A percentile compares a stretch with the other conserved stretches of the same genome.
Evolutionary conservation across 2,888 invertebrate species (phyloP).

Genomic region (Plagodis pulveraria): DNA sequence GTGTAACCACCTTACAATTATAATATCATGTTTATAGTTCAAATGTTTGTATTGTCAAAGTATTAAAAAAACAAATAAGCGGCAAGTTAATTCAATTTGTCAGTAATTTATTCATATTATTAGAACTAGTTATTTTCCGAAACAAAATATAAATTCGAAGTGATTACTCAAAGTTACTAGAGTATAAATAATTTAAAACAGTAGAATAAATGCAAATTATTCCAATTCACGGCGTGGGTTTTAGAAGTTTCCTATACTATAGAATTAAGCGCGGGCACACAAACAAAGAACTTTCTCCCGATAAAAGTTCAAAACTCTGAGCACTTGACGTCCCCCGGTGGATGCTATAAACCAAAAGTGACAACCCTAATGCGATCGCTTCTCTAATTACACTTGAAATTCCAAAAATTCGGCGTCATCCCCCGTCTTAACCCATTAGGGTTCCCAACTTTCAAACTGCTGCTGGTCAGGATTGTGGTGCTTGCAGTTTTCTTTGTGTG

Average conservation of each 20-base stretch:
- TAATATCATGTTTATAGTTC: constrained; percentile 36
- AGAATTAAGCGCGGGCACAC: constrained; percentile 9
- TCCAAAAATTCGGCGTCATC: constrained; percentile 69
- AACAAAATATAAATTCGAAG: no score
- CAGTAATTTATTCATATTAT: no score
- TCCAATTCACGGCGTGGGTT: no score
- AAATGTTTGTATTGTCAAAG: constrained; percentile 1
- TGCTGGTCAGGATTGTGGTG: constrained; percentile 23
- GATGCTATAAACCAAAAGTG: constrained; percentile 76
- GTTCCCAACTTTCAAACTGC: constrained; percentile 56
- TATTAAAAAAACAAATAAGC: background rate
- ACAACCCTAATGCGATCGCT: constrained; percentile 77
- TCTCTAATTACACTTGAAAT: constrained; percentile 78
- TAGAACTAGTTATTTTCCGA: no score
- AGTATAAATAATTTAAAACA: no score
- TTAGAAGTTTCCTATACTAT: background rate
- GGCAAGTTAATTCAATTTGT: no score
- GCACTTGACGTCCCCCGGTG: constrained; percentile 51
- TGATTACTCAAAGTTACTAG: no score
- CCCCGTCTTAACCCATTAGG: constrained; percentile 78
- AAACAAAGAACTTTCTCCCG: constrained; percentile 49
- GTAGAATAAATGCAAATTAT: no score
- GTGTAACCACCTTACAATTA: constrained; percentile 53
- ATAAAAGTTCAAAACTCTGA: constrained; percentile 47
- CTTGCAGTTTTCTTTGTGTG: constrained; percentile 1